phyloP scores from a whole-genome alignment of 2,888 invertebrate genomes.

The Halictus ligatus region DNA sequence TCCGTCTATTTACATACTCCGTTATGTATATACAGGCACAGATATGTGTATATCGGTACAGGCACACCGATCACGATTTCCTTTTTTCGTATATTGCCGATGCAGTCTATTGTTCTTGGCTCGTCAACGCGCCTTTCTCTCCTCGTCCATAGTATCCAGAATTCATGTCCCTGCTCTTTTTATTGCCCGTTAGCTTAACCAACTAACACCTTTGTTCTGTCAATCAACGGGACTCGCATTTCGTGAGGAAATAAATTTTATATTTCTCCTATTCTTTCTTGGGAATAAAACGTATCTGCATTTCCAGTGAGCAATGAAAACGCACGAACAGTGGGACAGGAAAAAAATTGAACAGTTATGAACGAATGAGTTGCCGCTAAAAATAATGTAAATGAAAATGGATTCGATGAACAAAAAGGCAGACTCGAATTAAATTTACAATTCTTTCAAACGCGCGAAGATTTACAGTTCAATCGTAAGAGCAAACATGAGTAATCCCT shows the following conservation, averaged over 20 bases:
- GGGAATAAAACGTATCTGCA: not conserved
- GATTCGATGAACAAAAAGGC: no score
- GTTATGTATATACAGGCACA: not conserved
- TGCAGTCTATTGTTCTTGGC: not conserved
- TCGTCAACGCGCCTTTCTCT: not conserved
- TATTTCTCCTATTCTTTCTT: not conserved
- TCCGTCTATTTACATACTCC: not conserved
- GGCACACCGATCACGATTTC: not conserved
- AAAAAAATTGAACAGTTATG: not conserved
- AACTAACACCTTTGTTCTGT: slow-evolving; percentile 3
- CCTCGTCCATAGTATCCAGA: not conserved
- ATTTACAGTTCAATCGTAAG: no score
- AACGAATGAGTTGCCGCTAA: not conserved
- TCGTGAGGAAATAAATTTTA: not conserved
- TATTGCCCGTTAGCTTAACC: not conserved
- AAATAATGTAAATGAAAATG: not conserved
- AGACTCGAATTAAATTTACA: no score
- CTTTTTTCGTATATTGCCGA: not conserved
- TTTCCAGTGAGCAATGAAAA: not conserved
- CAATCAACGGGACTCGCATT: not conserved
- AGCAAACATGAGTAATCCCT: not conserved
- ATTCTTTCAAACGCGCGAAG: no score
- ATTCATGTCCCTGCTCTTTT: not conserved
- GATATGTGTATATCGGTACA: no score
- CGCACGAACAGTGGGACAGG: not conserved